Percentiles rank a stretch among this genome's conserved stretches.
Evolutionary conservation across 37 sponge, comb jelly and placozoan genomes (phyloP).

Genomic region (Aphrocallistes beatrix): DNA sequence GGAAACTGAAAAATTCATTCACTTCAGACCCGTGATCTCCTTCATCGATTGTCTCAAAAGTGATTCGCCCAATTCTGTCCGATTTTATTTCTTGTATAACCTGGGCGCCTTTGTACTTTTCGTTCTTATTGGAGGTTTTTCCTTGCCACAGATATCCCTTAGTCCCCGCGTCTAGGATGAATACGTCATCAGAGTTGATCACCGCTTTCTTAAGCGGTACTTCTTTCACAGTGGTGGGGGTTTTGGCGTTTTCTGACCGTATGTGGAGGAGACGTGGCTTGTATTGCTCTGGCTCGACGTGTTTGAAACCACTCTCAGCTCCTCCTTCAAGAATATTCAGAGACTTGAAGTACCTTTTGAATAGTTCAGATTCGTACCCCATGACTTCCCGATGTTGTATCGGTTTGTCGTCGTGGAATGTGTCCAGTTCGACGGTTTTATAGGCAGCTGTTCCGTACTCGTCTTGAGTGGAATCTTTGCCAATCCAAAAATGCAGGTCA

Average conservation of each 20-base stretch:
- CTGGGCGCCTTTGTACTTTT: conserved; percentile 87
- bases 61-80: background rate
- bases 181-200: conserved; percentile 49
- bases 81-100: conserved; percentile 54
- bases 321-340: conserved; percentile 65
- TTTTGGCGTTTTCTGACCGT: conserved; percentile 28
- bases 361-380: conserved; percentile 72
- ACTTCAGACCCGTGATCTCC: background rate
- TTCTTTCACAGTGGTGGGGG: conserved; percentile 24
- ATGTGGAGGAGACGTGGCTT: conserved; percentile 51
- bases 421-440: conserved; percentile 35
- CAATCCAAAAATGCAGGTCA: conserved; percentile 36
- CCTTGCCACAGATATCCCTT: conserved; percentile 76
- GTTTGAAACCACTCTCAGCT: conserved; percentile 51
- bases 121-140: conserved; percentile 88
- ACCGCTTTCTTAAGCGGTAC: conserved; percentile 25
- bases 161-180: conserved; percentile 51
- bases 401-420: conserved; percentile 87
- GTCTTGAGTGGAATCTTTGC: conserved; percentile 27
- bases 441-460: conserved; percentile 37
- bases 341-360: conserved; percentile 74
- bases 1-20: background rate
- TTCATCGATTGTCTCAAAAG: background rate
- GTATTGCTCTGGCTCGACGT: conserved; percentile 49
- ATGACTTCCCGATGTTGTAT: conserved; percentile 93